These are phyloP conservation scores for Lipophrys pholis DNA, from an alignment of 2,113 vertebrate genomes.

Conservation along the genomic window DNA sequence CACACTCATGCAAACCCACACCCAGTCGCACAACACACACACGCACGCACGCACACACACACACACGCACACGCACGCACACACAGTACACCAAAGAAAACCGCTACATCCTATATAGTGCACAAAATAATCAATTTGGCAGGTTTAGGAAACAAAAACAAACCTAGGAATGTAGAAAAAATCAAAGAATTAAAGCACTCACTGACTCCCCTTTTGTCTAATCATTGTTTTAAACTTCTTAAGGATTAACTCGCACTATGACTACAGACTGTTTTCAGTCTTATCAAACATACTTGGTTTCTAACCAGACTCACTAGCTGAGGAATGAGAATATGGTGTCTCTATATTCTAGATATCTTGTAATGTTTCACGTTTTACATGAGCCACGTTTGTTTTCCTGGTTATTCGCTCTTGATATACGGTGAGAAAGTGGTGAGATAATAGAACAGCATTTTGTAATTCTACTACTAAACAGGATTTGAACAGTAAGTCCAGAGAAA, in stretches of 20 bases:
- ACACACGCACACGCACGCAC: slow-evolving; percentile 17
- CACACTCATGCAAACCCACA: slow-evolving; percentile 54
- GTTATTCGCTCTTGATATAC: slow-evolving; percentile 68
- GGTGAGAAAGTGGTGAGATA: slow-evolving; percentile 63
- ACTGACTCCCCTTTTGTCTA: slow-evolving; percentile 47
- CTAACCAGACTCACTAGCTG: slow-evolving; percentile 48
- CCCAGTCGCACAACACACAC: slow-evolving; percentile 51
- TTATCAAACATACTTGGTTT: slow-evolving; percentile 52
- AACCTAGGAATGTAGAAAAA: slow-evolving; percentile 53
- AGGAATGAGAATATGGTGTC: slow-evolving; percentile 47
- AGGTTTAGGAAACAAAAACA: slow-evolving; percentile 63
- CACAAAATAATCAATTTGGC: slow-evolving; percentile 68
- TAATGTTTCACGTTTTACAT: slow-evolving; percentile 58
- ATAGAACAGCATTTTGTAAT: slow-evolving; percentile 58
- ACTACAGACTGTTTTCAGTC: slow-evolving; percentile 51
- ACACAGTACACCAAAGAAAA: slow-evolving; percentile 35
- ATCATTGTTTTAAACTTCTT: slow-evolving; percentile 61
- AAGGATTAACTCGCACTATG: slow-evolving; percentile 60
- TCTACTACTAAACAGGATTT: slow-evolving; percentile 64
- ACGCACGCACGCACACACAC: slow-evolving; percentile 34
- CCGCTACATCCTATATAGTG: slow-evolving; percentile 67
- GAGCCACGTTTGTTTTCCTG: slow-evolving; percentile 53
- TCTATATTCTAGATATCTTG: slow-evolving; percentile 60
- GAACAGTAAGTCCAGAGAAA: slow-evolving; percentile 65
- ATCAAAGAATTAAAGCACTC: slow-evolving; percentile 60